Evolutionary conservation across 2,113 vertebrate genomes (phyloP).

Genomic region (Heloderma charlesbogerti): DNA sequence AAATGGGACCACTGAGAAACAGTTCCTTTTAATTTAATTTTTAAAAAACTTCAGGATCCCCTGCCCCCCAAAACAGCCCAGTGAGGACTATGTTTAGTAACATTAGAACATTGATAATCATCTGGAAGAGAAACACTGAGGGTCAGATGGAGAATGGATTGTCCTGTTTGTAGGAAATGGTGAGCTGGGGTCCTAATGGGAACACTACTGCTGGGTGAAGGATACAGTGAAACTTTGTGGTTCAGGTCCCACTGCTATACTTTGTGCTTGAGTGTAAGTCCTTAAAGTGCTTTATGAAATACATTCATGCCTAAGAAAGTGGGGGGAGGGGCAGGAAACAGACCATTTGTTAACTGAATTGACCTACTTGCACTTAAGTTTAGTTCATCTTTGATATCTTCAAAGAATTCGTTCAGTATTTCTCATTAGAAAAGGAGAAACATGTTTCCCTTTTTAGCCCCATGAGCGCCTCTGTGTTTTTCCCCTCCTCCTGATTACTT

Average conservation of each 20-base stretch:
- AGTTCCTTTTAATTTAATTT: neutral
- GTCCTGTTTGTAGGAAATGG: neutral
- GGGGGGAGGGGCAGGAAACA: conserved; percentile 55
- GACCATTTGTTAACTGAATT: conserved; percentile 30
- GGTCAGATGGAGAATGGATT: neutral
- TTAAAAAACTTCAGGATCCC: too few species aligned
- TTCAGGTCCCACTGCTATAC: neutral
- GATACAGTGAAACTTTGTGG: neutral
- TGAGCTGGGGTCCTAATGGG: neutral
- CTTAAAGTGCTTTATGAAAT: conserved; percentile 49
- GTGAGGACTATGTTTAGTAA: too few species aligned
- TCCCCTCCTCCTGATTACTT: conserved; percentile 64
- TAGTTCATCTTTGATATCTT: conserved; percentile 68
- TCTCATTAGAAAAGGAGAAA: conserved; percentile 68
- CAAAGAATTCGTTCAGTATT: conserved; percentile 69
- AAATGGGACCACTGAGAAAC: neutral
- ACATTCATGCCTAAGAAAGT: conserved; percentile 50
- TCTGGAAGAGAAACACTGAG: neutral
- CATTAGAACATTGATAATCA: neutral
- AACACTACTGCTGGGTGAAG: neutral
- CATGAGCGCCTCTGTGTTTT: conserved; percentile 2
- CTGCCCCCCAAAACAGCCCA: neutral
- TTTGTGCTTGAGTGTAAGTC: conserved; percentile 39
- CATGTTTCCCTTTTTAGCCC: conserved; percentile 41
- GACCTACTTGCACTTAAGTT: conserved; percentile 66